Base-by-base conservation (phyloP, 2,888 invertebrate genomes). In the Acleris sparsana region DNA sequence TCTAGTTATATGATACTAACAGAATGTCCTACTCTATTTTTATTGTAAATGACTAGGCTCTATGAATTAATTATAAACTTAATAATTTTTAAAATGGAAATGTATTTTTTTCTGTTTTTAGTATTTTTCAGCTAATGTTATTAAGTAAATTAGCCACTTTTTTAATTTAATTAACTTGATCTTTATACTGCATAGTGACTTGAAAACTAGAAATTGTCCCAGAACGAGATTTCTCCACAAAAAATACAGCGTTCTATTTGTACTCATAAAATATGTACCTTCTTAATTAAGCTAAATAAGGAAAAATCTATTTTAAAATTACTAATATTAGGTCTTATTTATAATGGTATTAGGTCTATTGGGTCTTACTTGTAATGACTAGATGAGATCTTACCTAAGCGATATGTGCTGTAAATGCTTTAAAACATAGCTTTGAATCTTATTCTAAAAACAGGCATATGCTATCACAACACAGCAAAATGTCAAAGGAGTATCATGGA, bases 401-500 rank as follows among this genome's bases (percentile, higher is more conserved):
- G 84, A 86, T 86, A 85, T 86, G 85, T 86, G 80, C 78, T 72
- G 69, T 72, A 75, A 76, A 80, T 71, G 72, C 76, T 75, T 74
- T 73, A 72, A 84, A 84, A 83, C 83, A 78, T 75, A 80, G 76
- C 80, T 75, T 76, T 73, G 69, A 79, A 72, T 57, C 73, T 77
- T 80, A 80, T 65, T 11, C 5, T 70, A 74, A 68, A 70, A 44
- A 73, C 73, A 71, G 60, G 56, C 62, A 70, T 67, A 76, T 68
- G 64, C 77, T 82, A 83, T 87, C 86, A 87, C 86, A 86, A 87
- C 86, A 82, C 83, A 76, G 83, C 81, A 82, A 73, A 78, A 75
- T 11, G 75, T 75, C 74, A 73, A 76, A 77, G 72, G 71, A 69
- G 73, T 73, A 68, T 51, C 58, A 72, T 75, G 82, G 80, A 83